Base-by-base conservation (phyloP, 2,797 vertebrate genomes). In the Scomberomorus guttatus region DNA sequence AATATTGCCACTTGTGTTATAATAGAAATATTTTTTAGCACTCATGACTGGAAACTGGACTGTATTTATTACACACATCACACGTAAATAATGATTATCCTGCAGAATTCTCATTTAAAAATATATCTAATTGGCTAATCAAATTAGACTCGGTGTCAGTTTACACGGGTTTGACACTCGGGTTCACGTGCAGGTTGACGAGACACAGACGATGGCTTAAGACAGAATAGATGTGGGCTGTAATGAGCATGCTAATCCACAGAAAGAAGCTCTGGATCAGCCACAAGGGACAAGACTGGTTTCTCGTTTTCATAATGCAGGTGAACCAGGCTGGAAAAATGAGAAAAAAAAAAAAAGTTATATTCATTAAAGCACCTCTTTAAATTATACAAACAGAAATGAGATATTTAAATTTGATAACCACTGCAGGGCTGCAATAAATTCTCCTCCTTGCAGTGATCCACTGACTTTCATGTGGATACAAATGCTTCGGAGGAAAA, bases 221-320 rank as follows among this genome's bases (percentile, higher is more conserved):
- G 73, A 85, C 61, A 58, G 75, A 74, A 60, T 29, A 44, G 59
- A 77, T 62, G 51, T 70, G 39, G 79, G 71, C 72, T 74, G 56
- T 82, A 87, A 79, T 67, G 72, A 81, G 63, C 62, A 75, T 72
- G 62, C 62, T 79, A 81, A 86, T 81, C 63, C 66, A 57, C 59
- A 27, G 39, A 37, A 51, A 72, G 66, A 71, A 44, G 52, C 70
- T 56, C 48, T 42, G 42, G 65, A 77, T 85, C 67, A 37, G 77
- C 6, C 55, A 59, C 39, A 59, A 32, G 57, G 65, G 56, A 81
- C 58, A 51, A 17, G 24, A 54, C 57, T 8, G 8, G 34, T 64
- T 42, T 66, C 48, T 64, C 4, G 0, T 59, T 72, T 70, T 60
- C 6, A 61, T 56, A 66, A 79, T 55, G 39, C 64, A 71, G 24